These are phyloP conservation scores for Apis dorsata DNA, from an alignment of 1,140 invertebrate species.

Conservation along the genomic window DNA sequence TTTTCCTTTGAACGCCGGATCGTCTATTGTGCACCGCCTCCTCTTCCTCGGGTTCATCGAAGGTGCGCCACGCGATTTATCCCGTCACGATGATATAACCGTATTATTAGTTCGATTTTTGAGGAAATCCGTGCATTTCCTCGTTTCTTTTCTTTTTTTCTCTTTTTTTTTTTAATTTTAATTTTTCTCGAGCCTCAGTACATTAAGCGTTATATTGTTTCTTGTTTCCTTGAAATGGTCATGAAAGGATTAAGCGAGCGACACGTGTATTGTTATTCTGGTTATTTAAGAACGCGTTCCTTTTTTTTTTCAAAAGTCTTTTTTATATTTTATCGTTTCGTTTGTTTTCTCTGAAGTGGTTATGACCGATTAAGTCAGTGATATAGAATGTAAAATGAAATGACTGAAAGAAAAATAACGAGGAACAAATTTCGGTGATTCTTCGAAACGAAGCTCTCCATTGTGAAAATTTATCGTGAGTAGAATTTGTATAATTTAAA, in stretches of 20 bases:
- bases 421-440: no score
- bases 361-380: no score
- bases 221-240: no score
- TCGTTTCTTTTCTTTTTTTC: neutral
- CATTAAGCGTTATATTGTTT: no score
- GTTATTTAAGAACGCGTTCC: no score
- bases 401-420: no score
- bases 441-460: neutral
- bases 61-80: conserved; percentile 24
- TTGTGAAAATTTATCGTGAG: neutral
- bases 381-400: no score
- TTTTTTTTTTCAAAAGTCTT: no score
- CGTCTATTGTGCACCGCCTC: conserved; percentile 35
- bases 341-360: no score
- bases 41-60: conserved; percentile 43
- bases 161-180: neutral
- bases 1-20: conserved; percentile 61
- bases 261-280: no score
- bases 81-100: neutral
- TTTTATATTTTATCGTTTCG: no score
- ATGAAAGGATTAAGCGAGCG: no score
- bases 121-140: neutral
- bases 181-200: neutral
- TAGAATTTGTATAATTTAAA: neutral
- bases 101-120: neutral